Evolutionary conservation across 2,113 vertebrate genomes (phyloP), one percentile per base, ranked within the genome.

Genomic region (Pteronura brasiliensis): DNA sequence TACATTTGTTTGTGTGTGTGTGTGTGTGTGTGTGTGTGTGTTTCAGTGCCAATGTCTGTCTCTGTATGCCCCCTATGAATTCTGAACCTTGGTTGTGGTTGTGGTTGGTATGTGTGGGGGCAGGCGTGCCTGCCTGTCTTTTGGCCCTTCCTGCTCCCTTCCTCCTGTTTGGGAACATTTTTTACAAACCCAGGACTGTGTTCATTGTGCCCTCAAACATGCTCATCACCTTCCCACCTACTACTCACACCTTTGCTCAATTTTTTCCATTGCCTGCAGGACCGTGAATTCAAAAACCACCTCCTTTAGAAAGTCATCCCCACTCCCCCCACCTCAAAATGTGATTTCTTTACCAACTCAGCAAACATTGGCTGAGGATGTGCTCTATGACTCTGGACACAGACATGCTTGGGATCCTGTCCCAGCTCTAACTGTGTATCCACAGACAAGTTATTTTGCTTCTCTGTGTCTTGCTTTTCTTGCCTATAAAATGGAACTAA

Each of bases 321-420:
- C 36, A 57, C 17, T 20, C 0, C 21, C 10, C 14, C 6, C 7
- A 11, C 8, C 47, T 94, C 74, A 69, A 92, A 79, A 59, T 92
- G 49, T 83, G 71, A 86, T 91, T 88, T 97, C n/a, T 94, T 96
- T 77, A 20, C 55, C 34, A 96, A 34, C 31, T 95, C 65, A 95
- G 88, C 65, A 95, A 82, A 59, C 36, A 85, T 65, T 96, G 77
- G 59, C 63, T 55, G 25, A 92, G 86, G 80, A 81, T 77, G 21
- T 83, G 21, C 79, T 92, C 34, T 96, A 39, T 97, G 65, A 74
- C 34, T 93, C 84, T 93, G 79, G 84, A 94, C 74, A 84, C 3
- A 86, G 72, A 77, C 65, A 85, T 34, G 88, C 47, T 72, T 88
- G 14, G 59, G 77, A 96, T 89, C 57, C 9, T 59, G 17, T 47